Evolutionary conservation across 2,113 vertebrate genomes (phyloP).

Genomic region (Australoheros scitulus): DNA sequence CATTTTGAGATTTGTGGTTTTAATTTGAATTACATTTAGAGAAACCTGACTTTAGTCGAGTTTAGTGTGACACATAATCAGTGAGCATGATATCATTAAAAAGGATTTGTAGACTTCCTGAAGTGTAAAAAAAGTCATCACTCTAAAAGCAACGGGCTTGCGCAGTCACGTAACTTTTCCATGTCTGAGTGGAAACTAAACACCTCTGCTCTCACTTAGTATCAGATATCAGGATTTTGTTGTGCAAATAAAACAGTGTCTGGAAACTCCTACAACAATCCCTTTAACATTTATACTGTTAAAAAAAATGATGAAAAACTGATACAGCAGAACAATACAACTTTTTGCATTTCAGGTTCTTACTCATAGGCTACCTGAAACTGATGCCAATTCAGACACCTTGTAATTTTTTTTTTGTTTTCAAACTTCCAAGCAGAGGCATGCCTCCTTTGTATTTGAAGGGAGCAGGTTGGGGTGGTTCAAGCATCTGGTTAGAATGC

Average conservation of each 20-base stretch:
- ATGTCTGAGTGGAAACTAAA: constrained; percentile 46
- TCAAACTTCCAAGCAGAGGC: not conserved
- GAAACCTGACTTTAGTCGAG: constrained; percentile 23
- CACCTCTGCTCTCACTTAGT: constrained; percentile 3
- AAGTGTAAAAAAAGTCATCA: constrained; percentile 47
- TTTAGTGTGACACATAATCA: not conserved
- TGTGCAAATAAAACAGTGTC: not conserved
- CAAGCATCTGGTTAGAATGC: not conserved
- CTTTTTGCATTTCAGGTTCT: not conserved
- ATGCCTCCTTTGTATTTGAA: not conserved
- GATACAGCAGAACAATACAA: not conserved
- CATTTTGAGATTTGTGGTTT: constrained; percentile 29
- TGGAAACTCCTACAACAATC: not conserved
- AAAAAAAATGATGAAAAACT: not conserved
- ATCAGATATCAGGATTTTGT: constrained; percentile 26
- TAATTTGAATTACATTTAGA: constrained; percentile 32
- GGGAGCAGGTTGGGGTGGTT: not conserved
- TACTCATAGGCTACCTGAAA: no score
- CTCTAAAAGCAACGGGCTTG: constrained; percentile 26
- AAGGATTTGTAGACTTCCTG: constrained; percentile 36
- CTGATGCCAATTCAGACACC: not conserved
- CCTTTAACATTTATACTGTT: not conserved
- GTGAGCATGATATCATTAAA: constrained; percentile 34
- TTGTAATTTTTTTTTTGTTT: not conserved
- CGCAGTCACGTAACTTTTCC: constrained; percentile 41